A percentile compares a stretch with the other conserved stretches of the same genome.
Conservation (phyloP, 1,140 invertebrate species). For the Amyelois transitella region DNA sequence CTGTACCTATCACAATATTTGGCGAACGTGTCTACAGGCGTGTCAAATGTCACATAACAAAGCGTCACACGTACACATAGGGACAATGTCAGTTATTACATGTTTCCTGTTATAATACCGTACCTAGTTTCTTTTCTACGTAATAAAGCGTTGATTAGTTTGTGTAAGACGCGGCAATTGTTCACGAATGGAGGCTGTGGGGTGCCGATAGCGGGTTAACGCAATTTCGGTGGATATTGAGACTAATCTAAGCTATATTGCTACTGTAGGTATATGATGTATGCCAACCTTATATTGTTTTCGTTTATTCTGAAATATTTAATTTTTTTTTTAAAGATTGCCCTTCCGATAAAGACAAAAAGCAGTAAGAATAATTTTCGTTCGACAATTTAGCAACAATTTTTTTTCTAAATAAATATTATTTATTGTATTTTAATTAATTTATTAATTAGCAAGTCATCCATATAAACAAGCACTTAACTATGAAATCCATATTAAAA, state of each 20-base stretch:
- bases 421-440: too few relatives aligned
- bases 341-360: too few relatives aligned
- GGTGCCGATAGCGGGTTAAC: slow-evolving; percentile 30
- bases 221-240: neutral
- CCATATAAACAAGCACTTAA: too few relatives aligned
- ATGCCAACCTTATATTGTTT: too few relatives aligned
- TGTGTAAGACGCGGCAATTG: slow-evolving; percentile 36
- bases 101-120: slow-evolving; percentile 58
- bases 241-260: neutral
- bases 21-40: slow-evolving; percentile 61
- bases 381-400: too few relatives aligned
- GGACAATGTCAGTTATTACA: slow-evolving; percentile 60
- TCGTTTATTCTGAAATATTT: too few relatives aligned
- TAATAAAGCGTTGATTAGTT: slow-evolving; percentile 64
- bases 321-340: too few relatives aligned
- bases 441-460: too few relatives aligned
- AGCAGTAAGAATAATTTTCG: too few relatives aligned
- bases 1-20: slow-evolving; percentile 69
- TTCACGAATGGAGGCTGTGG: slow-evolving; percentile 36
- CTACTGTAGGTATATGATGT: too few relatives aligned
- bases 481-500: too few relatives aligned
- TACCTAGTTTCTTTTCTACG: slow-evolving; percentile 50
- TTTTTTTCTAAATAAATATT: too few relatives aligned
- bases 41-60: slow-evolving; percentile 61
- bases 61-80: slow-evolving; percentile 54